Percentiles rank a stretch among this genome's conserved stretches.
These are phyloP conservation scores for Platysternon megacephalum DNA, from an alignment of 2,113 vertebrate genomes.

Conservation along the genomic window DNA sequence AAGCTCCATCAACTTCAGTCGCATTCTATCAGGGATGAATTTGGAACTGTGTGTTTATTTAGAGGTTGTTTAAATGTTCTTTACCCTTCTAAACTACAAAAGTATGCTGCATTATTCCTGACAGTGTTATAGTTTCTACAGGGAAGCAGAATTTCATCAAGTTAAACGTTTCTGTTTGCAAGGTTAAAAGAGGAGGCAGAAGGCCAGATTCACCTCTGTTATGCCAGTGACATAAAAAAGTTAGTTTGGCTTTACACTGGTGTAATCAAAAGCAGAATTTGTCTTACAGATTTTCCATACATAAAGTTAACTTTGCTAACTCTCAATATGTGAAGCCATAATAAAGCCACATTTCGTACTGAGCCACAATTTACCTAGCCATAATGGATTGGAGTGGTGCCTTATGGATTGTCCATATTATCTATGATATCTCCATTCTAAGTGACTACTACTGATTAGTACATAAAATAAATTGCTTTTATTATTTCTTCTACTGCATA, in stretches of 20 bases:
- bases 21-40: not conserved
- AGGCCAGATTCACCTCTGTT: not conserved
- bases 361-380: not conserved
- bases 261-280: not conserved
- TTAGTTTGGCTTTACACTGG: not conserved
- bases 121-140: not conserved
- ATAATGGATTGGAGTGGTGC: not conserved
- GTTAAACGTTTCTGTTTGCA: conserved; percentile 2
- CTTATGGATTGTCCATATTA: not conserved
- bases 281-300: not conserved
- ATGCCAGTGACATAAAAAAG: not conserved
- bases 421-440: not conserved
- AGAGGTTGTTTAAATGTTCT: not conserved
- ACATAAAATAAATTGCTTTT: not conserved
- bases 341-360: not conserved
- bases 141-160: not conserved
- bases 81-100: conserved; percentile 9
- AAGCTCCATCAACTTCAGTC: not conserved
- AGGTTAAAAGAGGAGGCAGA: conserved; percentile 47
- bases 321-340: not conserved
- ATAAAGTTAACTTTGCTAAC: not conserved
- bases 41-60: conserved; percentile 16
- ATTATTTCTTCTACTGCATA: not conserved
- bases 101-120: not conserved
- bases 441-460: not conserved